Conservation (phyloP, 2,797 vertebrate genomes). For the Cossypha dichroa region DNA sequence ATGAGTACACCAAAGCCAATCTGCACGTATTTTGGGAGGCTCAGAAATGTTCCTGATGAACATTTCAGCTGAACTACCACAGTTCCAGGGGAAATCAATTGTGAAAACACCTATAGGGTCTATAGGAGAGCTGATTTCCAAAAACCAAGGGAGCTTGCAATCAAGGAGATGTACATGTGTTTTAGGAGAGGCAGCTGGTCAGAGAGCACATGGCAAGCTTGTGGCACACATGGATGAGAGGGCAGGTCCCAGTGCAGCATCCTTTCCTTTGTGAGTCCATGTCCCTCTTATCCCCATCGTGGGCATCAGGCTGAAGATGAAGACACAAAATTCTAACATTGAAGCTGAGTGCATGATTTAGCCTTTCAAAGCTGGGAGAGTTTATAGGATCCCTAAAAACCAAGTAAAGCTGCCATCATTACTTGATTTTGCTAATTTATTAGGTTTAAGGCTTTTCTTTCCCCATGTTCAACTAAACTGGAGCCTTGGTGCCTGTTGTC, state of each 20-base stretch:
- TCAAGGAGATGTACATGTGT: background rate
- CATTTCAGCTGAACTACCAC: background rate
- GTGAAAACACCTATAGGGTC: background rate
- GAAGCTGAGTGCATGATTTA: background rate
- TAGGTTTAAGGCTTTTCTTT: background rate
- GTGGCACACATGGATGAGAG: fast-evolving
- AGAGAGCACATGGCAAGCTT: background rate
- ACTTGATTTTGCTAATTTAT: constrained; percentile 1
- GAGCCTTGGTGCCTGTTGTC: background rate
- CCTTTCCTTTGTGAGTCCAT: fast-evolving
- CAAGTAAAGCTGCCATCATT: background rate
- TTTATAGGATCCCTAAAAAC: background rate
- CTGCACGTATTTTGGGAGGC: background rate
- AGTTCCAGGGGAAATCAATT: background rate
- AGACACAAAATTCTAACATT: background rate
- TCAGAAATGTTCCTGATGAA: constrained; percentile 15
- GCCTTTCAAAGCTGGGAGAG: background rate
- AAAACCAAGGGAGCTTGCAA: background rate
- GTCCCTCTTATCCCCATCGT: fast-evolving
- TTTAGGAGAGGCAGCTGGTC: background rate
- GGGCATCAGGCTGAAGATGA: fast-evolving
- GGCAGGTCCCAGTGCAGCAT: background rate
- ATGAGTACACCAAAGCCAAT: background rate
- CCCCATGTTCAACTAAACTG: background rate
- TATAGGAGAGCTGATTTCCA: background rate